Evolutionary conservation across 2,888 invertebrate species (phyloP), one percentile per base, ranked within the genome.

Genomic region (Acleris holmiana): DNA sequence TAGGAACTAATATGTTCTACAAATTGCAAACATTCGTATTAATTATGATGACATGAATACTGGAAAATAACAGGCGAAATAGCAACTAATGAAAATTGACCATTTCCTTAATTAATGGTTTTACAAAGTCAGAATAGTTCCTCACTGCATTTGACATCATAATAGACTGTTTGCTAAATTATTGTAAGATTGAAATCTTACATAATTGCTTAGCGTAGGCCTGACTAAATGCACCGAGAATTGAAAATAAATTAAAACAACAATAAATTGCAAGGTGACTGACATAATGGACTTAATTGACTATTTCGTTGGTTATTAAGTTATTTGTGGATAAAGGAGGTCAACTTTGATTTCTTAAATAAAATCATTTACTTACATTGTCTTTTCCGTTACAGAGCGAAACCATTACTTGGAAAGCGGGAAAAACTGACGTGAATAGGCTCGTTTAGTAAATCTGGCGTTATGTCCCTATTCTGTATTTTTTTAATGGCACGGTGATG

Each of bases 1-100:
- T 78, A 85, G 87, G 86, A 86, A 88, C 69, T 76, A 68, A 61
- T 17, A 6, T 54, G 21, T 40, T 41, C 41, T 15, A n/a, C n/a
- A 48, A 53, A 48, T 48, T 51, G 15, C 53, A 25, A 23, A 23
- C 10, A 53, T 53, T 15, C 18, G n/a, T 47, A 48, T 44, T 54
- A 58, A 63, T 51, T 47, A 25, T 47, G 18, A 15, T 17, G 25
- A 25, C 51, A 53, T 51, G 53, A 56, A 51, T 51, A 3, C 10
- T 25, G 13, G 44, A 35, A 56, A 56, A 57, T 57, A 63, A 57
- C 50, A 46, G 18, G 29, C 44, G 21, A 60, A n/a, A 18, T 53
- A 41, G 46, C 46, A 18, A 47, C 51, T 17, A 58, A 53, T 58
- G 25, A 25, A 47, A 61, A 66, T 66, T 21, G 44, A 7, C 18